phyloP scores from a whole-genome alignment of 2,113 vertebrate genomes.

The Pithys albifrons region DNA sequence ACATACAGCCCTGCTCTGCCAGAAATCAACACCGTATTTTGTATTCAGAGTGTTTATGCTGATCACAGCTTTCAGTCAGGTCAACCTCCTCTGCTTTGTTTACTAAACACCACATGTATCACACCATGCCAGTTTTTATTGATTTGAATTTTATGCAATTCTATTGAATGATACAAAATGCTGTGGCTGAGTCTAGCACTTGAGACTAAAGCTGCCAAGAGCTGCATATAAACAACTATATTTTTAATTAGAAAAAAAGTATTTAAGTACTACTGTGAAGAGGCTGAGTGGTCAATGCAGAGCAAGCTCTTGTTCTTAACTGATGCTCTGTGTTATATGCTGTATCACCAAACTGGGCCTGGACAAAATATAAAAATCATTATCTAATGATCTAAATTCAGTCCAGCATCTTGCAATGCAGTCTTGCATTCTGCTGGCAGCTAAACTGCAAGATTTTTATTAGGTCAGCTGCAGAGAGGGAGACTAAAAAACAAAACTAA shows the following conservation, averaged over 20 bases:
- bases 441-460: not conserved
- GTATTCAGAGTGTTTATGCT: slow-evolving; percentile 11
- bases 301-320: not conserved
- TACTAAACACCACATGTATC: slow-evolving; percentile 57
- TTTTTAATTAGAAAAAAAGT: not conserved
- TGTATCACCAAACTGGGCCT: not conserved
- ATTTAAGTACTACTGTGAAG: not conserved
- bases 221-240: not conserved
- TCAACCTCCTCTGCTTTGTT: slow-evolving; percentile 55
- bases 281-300: not conserved
- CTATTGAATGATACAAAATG: not conserved
- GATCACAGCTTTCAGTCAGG: slow-evolving; percentile 51
- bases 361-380: not conserved
- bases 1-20: not conserved
- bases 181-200: not conserved
- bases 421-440: not conserved
- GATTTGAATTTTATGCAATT: slow-evolving; percentile 41
- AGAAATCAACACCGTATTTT: not conserved
- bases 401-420: not conserved
- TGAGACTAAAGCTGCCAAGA: not conserved
- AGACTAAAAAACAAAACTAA: not conserved
- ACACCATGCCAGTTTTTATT: slow-evolving; percentile 29
- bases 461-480: not conserved
- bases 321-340: not conserved
- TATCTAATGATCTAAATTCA: not conserved